Evolutionary conservation across 2,888 invertebrate species (phyloP).

Genomic region (Phania funesta): DNA sequence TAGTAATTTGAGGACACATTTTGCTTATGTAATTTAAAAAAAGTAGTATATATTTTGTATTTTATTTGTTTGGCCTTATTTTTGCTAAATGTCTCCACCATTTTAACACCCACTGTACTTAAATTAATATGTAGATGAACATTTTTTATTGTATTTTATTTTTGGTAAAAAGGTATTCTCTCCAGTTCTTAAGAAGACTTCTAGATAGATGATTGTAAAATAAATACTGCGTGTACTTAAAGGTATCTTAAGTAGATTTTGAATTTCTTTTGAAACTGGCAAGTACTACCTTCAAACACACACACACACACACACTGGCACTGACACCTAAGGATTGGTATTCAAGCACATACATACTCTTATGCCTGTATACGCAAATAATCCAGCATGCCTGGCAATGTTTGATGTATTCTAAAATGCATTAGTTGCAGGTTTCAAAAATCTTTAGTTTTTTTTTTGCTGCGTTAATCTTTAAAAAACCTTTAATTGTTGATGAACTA

Average conservation of each 20-base stretch:
- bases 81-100: not conserved
- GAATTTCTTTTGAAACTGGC: slow-evolving; percentile 24
- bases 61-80: too few relatives aligned
- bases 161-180: not conserved
- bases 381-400: not conserved
- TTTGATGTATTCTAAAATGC: slow-evolving; percentile 60
- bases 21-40: too few relatives aligned
- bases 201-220: slow-evolving; percentile 36
- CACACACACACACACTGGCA: not conserved
- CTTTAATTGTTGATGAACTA: slow-evolving; percentile 67
- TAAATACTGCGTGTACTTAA: slow-evolving; percentile 15
- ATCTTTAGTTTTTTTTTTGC: slow-evolving; percentile 28
- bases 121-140: not conserved
- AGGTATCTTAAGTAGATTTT: slow-evolving; percentile 47
- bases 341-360: not conserved
- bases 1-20: too few relatives aligned
- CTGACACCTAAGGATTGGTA: not conserved
- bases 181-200: slow-evolving; percentile 27
- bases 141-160: not conserved
- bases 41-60: too few relatives aligned
- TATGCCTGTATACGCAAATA: not conserved
- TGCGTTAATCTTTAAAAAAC: slow-evolving; percentile 56
- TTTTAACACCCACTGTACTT: slow-evolving; percentile 32
- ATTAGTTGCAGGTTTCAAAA: slow-evolving; percentile 60
- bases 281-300: slow-evolving; percentile 14